Evolutionary conservation across 1,140 invertebrate species (phyloP).

Genomic region (Drosophila orena): DNA sequence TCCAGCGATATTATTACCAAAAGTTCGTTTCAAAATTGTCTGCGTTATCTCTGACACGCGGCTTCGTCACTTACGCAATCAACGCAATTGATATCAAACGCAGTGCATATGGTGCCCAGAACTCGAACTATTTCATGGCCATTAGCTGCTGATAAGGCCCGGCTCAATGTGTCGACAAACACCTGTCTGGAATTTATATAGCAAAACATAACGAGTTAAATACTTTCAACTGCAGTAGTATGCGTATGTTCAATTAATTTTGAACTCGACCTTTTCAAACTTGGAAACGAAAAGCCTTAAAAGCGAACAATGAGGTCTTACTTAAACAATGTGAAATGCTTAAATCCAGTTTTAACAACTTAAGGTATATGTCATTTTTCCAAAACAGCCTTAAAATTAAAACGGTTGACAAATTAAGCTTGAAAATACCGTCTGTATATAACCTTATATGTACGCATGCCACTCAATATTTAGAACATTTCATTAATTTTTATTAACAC

Average conservation of each 20-base stretch:
- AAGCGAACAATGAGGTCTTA: not conserved
- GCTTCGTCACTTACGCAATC: constrained; percentile 42
- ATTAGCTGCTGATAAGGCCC: constrained; percentile 14
- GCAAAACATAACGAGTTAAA: not conserved
- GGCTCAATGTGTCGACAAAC: constrained; percentile 15
- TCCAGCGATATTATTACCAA: not conserved
- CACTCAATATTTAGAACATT: not conserved
- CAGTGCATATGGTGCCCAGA: constrained; percentile 28
- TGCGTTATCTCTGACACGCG: constrained; percentile 23
- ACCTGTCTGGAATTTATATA: constrained; percentile 6
- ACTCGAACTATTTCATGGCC: constrained; percentile 33
- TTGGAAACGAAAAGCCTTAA: not conserved
- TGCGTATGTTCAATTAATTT: not conserved
- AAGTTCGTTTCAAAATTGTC: not conserved
- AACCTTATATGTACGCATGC: not conserved
- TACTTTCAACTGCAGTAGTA: not conserved
- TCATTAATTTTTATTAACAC: constrained; percentile 4
- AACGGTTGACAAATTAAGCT: not conserved
- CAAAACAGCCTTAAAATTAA: not conserved
- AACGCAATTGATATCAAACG: constrained; percentile 41
- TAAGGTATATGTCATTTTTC: not conserved
- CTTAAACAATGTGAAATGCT: not conserved
- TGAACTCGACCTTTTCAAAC: not conserved
- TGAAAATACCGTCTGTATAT: not conserved
- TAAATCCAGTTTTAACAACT: not conserved